A percentile compares a stretch with the other conserved stretches of the same genome.
Evolutionary conservation across 2,113 vertebrate genomes (phyloP).

Genomic region (Piliocolobus tephrosceles): DNA sequence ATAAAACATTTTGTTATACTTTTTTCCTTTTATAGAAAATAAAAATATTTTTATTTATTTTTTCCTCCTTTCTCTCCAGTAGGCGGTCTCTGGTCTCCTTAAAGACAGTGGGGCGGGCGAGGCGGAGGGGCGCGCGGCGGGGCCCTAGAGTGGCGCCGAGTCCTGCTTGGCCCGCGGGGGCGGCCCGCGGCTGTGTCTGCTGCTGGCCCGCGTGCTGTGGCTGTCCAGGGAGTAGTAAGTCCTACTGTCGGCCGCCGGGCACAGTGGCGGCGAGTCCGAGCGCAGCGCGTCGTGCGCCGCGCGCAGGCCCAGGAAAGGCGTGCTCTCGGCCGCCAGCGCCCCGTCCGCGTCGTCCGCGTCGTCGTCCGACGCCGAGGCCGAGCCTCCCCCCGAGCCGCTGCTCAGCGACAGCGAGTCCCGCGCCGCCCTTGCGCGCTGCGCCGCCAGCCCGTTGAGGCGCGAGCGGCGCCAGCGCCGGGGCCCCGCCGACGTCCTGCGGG

Average conservation of each 20-base stretch:
- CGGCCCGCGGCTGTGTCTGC: constrained; percentile 89
- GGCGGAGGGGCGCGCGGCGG: constrained; percentile 11
- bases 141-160: constrained; percentile 90
- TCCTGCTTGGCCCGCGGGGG: constrained; percentile 91
- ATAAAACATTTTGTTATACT: constrained; percentile 99
- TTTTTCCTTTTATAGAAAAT: constrained; percentile 99
- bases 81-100: constrained; percentile 60
- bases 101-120: constrained; percentile 56
- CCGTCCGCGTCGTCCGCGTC: constrained; percentile 85
- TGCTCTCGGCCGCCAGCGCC: constrained; percentile 95
- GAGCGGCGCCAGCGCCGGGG: constrained; percentile 93
- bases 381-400: constrained; percentile 95
- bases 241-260: constrained; percentile 92
- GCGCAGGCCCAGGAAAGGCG: constrained; percentile 97
- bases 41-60: constrained; percentile 89
- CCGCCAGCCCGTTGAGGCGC: constrained; percentile 95
- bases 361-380: constrained; percentile 76
- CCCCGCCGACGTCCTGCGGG: constrained; percentile 88
- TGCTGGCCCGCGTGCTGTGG: constrained; percentile 85
- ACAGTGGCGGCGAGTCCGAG: constrained; percentile 91
- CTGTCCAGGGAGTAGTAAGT: constrained; percentile 93
- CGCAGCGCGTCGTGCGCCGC: constrained; percentile 86
- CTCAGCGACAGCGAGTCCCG: constrained; percentile 95
- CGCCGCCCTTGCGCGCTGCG: constrained; percentile 89
- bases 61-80: constrained; percentile 60